phyloP scores from a whole-genome alignment of 23 tunicate genomes.

The Halocynthia roretzi region DNA sequence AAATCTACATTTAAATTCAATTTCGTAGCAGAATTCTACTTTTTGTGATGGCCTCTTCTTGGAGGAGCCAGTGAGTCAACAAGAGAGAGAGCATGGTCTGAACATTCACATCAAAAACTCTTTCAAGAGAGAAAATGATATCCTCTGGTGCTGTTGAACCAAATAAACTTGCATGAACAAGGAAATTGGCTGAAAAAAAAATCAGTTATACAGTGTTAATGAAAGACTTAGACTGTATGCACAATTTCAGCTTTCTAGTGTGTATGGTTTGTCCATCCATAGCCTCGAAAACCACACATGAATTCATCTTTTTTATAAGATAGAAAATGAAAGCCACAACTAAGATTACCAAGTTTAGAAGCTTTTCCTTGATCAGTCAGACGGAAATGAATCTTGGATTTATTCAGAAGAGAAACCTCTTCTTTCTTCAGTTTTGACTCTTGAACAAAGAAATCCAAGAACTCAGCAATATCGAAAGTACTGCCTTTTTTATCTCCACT shows the following conservation, averaged over 20 bases:
- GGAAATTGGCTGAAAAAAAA: constrained; percentile 12
- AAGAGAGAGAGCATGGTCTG: constrained; percentile 18
- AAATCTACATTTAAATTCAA: constrained; percentile 1
- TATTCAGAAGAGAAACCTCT: neutral
- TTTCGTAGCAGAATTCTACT: constrained; percentile 3
- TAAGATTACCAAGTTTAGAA: constrained; percentile 4
- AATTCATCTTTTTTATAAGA: neutral
- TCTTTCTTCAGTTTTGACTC: neutral
- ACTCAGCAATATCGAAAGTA: constrained; percentile 14
- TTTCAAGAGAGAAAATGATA: constrained; percentile 25
- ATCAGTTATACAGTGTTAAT: neutral
- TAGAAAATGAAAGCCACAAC: neutral
- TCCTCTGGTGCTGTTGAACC: constrained; percentile 28
- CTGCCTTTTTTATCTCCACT: neutral
- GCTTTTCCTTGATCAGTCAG: neutral
- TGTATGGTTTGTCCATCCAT: too few relatives aligned
- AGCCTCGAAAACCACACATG: too few relatives aligned
- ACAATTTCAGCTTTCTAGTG: too few relatives aligned
- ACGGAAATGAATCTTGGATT: neutral
- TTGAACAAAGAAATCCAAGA: constrained; percentile 11
- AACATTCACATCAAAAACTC: constrained; percentile 8
- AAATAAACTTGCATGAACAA: constrained; percentile 48
- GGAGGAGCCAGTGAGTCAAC: constrained; percentile 28
- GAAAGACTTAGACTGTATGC: too few relatives aligned
- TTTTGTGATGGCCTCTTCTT: constrained; percentile 15